Evolutionary conservation across 2,797 vertebrate species (phyloP).

Genomic region (Hippocampus kuda): DNA sequence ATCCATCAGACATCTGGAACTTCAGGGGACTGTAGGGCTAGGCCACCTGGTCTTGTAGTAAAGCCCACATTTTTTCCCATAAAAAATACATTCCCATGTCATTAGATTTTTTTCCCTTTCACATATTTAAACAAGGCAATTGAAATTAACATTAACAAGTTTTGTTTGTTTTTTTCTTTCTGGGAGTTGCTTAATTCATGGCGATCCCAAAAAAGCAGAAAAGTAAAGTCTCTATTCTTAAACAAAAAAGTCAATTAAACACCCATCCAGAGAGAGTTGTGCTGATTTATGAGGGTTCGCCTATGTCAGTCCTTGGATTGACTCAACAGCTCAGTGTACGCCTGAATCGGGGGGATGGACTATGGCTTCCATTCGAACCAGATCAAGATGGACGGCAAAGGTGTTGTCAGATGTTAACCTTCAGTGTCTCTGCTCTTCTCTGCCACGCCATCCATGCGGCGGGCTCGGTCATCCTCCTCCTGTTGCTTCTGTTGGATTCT

Average conservation of each 20-base stretch:
- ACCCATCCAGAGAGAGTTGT: neutral
- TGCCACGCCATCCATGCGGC: slow-evolving; percentile 73
- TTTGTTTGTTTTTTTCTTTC: neutral
- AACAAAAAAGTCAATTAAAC: neutral
- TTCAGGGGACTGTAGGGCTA: neutral
- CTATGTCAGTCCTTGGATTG: neutral
- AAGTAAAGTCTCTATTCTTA: no score
- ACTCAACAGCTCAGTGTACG: neutral
- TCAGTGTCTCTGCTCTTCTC: slow-evolving; percentile 70
- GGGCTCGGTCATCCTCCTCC: slow-evolving; percentile 85
- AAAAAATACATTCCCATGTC: neutral
- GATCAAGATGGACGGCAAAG: neutral
- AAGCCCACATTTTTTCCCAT: neutral
- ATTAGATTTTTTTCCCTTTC: neutral
- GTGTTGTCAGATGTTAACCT: slow-evolving; percentile 56
- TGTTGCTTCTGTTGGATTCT: slow-evolving; percentile 95
- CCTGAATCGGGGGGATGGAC: neutral
- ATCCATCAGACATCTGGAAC: neutral
- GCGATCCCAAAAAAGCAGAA: no score
- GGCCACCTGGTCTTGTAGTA: neutral
- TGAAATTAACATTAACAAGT: neutral
- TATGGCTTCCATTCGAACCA: neutral
- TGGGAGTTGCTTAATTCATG: no score
- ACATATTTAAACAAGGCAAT: neutral
- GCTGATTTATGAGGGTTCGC: neutral